Percentiles rank a stretch among this genome's conserved stretches.
Conservation (phyloP, 2,888 invertebrate species). For the Clepsis dumicolana region DNA sequence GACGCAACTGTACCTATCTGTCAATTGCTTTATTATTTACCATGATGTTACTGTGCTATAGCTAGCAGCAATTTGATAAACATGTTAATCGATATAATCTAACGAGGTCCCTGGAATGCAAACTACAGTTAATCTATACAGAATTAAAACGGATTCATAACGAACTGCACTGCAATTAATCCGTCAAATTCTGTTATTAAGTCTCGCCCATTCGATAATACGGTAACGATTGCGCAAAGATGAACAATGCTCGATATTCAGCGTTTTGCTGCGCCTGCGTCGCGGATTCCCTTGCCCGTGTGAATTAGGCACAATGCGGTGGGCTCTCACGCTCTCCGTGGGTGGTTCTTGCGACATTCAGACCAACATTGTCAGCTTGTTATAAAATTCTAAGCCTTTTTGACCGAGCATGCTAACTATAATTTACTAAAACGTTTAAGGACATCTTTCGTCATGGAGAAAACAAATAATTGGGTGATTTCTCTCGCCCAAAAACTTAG, state of each 20-base stretch:
- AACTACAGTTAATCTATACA: background rate
- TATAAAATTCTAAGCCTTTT: conserved; percentile 36
- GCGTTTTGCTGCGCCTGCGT: conserved; percentile 69
- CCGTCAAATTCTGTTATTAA: conserved; percentile 30
- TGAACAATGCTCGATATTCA: conserved; percentile 67
- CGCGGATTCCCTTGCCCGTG: conserved; percentile 69
- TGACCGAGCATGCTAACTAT: conserved; percentile 5
- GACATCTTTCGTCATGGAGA: background rate
- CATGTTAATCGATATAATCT: background rate
- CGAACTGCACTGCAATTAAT: conserved; percentile 25
- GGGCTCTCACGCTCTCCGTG: conserved; percentile 76
- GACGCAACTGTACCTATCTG: background rate
- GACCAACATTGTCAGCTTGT: conserved; percentile 48
- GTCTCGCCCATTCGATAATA: conserved; percentile 44
- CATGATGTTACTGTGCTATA: background rate
- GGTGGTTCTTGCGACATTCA: conserved; percentile 77
- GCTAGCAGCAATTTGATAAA: background rate
- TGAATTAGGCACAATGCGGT: conserved; percentile 74
- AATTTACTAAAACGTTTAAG: conserved; percentile 13
- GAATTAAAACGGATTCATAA: conserved; percentile 1
- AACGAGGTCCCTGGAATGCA: background rate
- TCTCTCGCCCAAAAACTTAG: background rate
- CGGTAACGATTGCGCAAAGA: conserved; percentile 57
- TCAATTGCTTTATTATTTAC: background rate
- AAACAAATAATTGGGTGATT: conserved; percentile 9